Percentiles rank a stretch among this genome's conserved stretches.
Evolutionary conservation across 1,140 invertebrate genomes (phyloP).

Genomic region (Procambarus clarkii): DNA sequence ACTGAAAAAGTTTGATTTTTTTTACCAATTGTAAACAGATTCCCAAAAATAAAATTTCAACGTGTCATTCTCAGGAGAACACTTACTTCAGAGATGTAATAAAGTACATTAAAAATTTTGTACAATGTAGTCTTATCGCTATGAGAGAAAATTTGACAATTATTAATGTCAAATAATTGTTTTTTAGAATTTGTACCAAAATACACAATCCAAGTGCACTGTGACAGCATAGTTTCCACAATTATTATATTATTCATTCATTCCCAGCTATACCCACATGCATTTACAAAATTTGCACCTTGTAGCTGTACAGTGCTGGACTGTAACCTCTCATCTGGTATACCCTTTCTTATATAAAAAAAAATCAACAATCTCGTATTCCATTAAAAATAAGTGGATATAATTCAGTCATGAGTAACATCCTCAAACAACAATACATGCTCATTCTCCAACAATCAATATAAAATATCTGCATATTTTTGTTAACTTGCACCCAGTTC

Average conservation of each 20-base stretch:
- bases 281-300: constrained; percentile 34
- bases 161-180: constrained; percentile 28
- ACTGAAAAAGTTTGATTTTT: too few relatives aligned
- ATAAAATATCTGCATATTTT: neutral
- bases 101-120: neutral
- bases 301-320: constrained; percentile 7
- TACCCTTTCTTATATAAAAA: neutral
- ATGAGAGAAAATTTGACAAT: neutral
- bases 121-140: constrained; percentile 15
- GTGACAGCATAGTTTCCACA: neutral
- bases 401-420: neutral
- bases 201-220: constrained; percentile 19
- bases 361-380: constrained; percentile 9
- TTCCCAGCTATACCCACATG: neutral
- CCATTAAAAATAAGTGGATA: constrained; percentile 28
- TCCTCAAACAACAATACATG: neutral
- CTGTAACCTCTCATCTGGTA: neutral
- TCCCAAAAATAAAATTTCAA: too few relatives aligned
- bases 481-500: neutral
- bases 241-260: constrained; percentile 19
- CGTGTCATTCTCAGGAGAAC: too few relatives aligned
- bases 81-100: neutral
- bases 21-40: too few relatives aligned
- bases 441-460: neutral
- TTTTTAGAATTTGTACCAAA: constrained; percentile 50